Base-by-base conservation (phyloP, 1,140 invertebrate genomes). In the Rhagoletis zephyria region DNA sequence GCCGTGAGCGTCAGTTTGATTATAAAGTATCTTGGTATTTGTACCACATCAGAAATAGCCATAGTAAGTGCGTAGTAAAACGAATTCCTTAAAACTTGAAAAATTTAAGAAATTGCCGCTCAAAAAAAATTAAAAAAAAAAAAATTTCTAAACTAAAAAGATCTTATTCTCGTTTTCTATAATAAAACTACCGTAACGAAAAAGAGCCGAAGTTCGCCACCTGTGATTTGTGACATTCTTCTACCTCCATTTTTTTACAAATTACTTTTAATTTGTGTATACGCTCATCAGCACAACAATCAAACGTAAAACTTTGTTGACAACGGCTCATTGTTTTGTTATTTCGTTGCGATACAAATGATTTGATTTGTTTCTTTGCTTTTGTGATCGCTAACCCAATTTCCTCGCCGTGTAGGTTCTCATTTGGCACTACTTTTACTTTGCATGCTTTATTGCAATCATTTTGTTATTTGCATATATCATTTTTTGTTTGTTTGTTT, bases 381-480 rank as follows among this genome's bases (percentile, higher is more conserved):
- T 45, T 74, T 48, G 42, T 30, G 12, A 45, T 56, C 30, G 65
- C 67, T 74, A 74, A 74, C 67, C 67, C 40, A 74, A 74, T 74
- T 48, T 48, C 42, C 40, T 48, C 16, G 14, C 12, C 42, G 40
- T 45, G 67, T 10, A 42, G 67, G 42, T 74, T 42, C 67, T 42
- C 67, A 74, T 40, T 74, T 74, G 67, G 67, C 67, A 14, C 30
- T 70, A 9, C 40, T 70, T 70, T 70, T 48, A 9, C 12, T 63
- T 70, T 70, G 67, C 51, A 2, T 56, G 5, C 10, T 56, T 70
- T 45, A 45, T 48, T 65, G 51, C 64, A 65, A 42, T 12, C 30
- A 16, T 74, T 9, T 48, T 74, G 10, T 67, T 67, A 67, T 67
- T 67, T 67, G 65, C 65, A 67, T 42, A 67, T 67, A 19, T 67